Evolutionary conservation across 2,888 invertebrate genomes (phyloP).

Genomic region (Gisinianus flammeolus): DNA sequence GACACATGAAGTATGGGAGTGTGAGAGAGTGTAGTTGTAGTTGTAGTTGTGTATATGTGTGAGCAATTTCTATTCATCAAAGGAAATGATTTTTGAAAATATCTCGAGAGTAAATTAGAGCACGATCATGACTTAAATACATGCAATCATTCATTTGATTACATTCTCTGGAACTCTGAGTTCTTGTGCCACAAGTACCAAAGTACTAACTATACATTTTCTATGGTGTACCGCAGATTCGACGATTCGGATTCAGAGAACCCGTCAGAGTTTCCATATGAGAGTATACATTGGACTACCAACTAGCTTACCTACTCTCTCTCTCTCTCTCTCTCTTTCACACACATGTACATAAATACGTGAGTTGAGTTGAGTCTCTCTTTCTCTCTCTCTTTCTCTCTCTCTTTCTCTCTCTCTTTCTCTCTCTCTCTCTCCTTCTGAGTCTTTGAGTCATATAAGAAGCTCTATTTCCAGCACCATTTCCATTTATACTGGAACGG

Average conservation of each 20-base stretch:
- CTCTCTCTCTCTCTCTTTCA: background rate
- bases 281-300: background rate
- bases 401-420: background rate
- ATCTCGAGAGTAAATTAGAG: constrained; percentile 24
- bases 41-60: background rate
- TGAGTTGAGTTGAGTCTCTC: background rate
- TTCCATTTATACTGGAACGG: background rate
- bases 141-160: constrained; percentile 40
- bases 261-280: background rate
- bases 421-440: background rate
- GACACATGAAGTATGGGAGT: no score
- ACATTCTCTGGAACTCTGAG: background rate
- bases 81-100: background rate
- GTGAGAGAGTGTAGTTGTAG: background rate
- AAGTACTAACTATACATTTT: constrained; percentile 21
- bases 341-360: no score
- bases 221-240: constrained; percentile 46
- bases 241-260: background rate
- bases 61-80: background rate
- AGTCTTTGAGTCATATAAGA: background rate
- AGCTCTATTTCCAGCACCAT: background rate
- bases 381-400: background rate
- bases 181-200: constrained; percentile 26
- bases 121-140: constrained; percentile 35
- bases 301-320: background rate